These are phyloP conservation scores for Polymixis flavicincta DNA, from an alignment of 2,888 invertebrate genomes.

Conservation along the genomic window DNA sequence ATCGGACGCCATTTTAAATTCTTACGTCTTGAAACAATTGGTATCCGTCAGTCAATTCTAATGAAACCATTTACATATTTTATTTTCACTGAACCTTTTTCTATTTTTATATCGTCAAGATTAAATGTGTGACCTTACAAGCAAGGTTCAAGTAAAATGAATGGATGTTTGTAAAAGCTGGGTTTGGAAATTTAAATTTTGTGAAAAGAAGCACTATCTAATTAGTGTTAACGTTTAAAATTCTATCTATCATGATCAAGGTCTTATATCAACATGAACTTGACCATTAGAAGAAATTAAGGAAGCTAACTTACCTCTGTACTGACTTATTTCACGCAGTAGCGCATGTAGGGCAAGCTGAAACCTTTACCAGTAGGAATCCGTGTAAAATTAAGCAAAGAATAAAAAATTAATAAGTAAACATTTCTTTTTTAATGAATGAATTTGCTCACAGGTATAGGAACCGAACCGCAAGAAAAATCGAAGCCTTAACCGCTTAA, in stretches of 20 bases:
- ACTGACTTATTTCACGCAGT: neutral
- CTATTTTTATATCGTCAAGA: neutral
- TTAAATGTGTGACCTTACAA: neutral
- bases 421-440: too few relatives aligned
- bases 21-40: neutral
- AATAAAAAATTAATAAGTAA: neutral
- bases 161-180: neutral
- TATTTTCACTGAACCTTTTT: neutral
- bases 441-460: neutral
- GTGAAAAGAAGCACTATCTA: neutral
- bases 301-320: neutral
- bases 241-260: neutral
- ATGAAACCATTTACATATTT: constrained; percentile 5
- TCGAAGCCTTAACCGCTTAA: fast-evolving
- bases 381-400: neutral
- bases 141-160: neutral
- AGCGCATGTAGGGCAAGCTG: neutral
- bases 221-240: neutral
- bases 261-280: neutral
- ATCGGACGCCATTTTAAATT: constrained; percentile 12
- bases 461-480: neutral
- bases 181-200: neutral
- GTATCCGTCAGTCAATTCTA: neutral
- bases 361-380: neutral
- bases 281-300: neutral